phyloP scores from a whole-genome alignment of 1,140 invertebrate genomes.

The Bombyx mandarina region DNA sequence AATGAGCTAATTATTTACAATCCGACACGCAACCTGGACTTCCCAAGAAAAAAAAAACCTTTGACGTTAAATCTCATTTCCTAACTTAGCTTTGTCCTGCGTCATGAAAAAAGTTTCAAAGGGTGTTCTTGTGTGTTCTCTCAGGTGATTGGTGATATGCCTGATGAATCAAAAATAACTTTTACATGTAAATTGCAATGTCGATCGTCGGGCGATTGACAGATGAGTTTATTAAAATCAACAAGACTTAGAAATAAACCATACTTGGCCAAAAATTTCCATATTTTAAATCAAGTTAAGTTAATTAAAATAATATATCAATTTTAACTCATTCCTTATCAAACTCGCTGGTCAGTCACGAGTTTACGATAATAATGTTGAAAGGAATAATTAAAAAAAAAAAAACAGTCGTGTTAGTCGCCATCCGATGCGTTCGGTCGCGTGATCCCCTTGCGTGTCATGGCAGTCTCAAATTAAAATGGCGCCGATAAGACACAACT shows the following conservation, averaged over 20 bases:
- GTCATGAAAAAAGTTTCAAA: conserved; percentile 29
- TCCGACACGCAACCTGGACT: conserved; percentile 47
- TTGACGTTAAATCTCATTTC: conserved; percentile 61
- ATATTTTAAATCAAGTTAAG: neutral
- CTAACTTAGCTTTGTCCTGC: conserved; percentile 43
- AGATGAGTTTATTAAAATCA: neutral
- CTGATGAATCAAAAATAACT: too few species aligned
- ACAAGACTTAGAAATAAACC: neutral
- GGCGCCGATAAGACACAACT: conserved; percentile 49
- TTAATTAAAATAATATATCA: too few species aligned
- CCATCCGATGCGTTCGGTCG: conserved; percentile 38
- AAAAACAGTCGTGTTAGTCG: too few species aligned
- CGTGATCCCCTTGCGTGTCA: conserved; percentile 56
- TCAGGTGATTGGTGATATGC: conserved; percentile 21
- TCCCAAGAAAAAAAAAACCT: conserved; percentile 50
- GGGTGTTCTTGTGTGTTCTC: conserved; percentile 25
- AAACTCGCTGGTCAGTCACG: conserved; percentile 10
- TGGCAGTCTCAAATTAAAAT: conserved; percentile 61
- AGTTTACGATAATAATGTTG: conserved; percentile 31
- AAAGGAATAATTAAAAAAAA: conserved; percentile 39
- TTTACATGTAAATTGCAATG: too few species aligned
- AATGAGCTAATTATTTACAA: conserved; percentile 64
- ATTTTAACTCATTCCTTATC: too few species aligned
- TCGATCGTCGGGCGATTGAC: too few species aligned
- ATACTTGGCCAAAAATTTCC: neutral